These are phyloP conservation scores for Alviniconcha marisindica DNA, from an alignment of 1,140 invertebrate species.

Conservation along the genomic window DNA sequence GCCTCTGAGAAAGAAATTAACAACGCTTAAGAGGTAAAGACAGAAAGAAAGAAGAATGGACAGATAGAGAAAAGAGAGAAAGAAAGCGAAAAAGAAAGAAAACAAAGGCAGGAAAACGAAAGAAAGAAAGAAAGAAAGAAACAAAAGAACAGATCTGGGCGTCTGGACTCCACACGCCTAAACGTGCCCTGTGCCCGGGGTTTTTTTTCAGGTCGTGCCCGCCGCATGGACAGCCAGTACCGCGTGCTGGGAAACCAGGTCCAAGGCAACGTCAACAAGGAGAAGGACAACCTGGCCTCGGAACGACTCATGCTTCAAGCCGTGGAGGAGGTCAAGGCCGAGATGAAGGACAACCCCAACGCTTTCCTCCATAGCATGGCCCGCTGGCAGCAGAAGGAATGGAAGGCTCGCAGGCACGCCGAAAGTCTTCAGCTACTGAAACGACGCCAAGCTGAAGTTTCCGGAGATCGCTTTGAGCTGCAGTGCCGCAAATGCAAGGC, in stretches of 20 bases:
- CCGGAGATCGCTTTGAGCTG: background rate
- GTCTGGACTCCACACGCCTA: no score
- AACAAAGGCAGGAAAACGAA: no score
- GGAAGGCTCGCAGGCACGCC: background rate
- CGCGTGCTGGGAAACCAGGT: background rate
- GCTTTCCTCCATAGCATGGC: slow-evolving; percentile 4
- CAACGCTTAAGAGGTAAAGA: no score
- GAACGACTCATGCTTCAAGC: slow-evolving; percentile 29
- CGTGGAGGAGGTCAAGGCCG: background rate
- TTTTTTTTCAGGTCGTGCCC: slow-evolving; percentile 13
- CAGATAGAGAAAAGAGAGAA: no score
- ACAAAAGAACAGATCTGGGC: no score
- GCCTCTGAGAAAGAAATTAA: no score
- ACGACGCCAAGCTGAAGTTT: background rate
- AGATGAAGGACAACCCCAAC: slow-evolving; percentile 29
- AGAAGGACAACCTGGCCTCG: slow-evolving; percentile 34
- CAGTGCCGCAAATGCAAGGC: slow-evolving; percentile 24
- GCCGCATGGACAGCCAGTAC: slow-evolving; percentile 36
- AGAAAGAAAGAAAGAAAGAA: no score
- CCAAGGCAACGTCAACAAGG: background rate
- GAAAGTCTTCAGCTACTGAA: background rate
- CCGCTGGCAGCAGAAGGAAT: background rate
- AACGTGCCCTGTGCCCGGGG: no score
- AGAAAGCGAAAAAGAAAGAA: no score
- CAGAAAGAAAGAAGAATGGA: no score